Percentiles rank a stretch among this genome's conserved stretches.
These are phyloP conservation scores for Trachelus stipa DNA, from an alignment of 2,888 invertebrate species.

Conservation along the genomic window DNA sequence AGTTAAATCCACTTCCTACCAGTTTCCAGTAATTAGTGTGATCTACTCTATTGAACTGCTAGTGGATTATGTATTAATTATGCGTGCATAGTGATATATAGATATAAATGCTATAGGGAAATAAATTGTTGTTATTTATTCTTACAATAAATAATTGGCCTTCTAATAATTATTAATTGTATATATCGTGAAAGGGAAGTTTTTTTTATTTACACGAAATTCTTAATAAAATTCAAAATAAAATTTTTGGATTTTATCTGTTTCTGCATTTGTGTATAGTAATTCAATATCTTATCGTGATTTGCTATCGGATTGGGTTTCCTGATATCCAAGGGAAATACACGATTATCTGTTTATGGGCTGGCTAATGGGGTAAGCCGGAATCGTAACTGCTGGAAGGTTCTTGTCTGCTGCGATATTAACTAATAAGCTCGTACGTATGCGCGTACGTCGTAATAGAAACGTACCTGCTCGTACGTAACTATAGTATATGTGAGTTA, in stretches of 20 bases:
- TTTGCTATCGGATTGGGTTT: constrained; percentile 56
- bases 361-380: constrained; percentile 45
- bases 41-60: not conserved
- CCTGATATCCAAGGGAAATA: constrained; percentile 52
- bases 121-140: not conserved
- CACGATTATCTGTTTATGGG: constrained; percentile 61
- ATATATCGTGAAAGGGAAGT: rapidly evolving
- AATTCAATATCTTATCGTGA: constrained; percentile 57
- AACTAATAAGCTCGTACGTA: constrained; percentile 43
- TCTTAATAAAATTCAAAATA: no score
- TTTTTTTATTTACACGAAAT: no score
- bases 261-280: not conserved
- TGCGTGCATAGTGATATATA: not conserved
- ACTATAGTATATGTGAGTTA: not conserved
- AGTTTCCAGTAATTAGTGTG: not conserved
- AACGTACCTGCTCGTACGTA: constrained; percentile 7
- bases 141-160: not conserved
- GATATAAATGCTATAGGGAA: not conserved
- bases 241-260: no score
- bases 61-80: not conserved
- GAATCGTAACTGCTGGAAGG: constrained; percentile 33
- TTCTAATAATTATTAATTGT: not conserved
- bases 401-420: constrained; percentile 35
- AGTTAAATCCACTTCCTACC: not conserved
- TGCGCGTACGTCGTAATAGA: constrained; percentile 31